Evolutionary conservation across 1,140 invertebrate species (phyloP).

Genomic region (Copidosoma floridanum): DNA sequence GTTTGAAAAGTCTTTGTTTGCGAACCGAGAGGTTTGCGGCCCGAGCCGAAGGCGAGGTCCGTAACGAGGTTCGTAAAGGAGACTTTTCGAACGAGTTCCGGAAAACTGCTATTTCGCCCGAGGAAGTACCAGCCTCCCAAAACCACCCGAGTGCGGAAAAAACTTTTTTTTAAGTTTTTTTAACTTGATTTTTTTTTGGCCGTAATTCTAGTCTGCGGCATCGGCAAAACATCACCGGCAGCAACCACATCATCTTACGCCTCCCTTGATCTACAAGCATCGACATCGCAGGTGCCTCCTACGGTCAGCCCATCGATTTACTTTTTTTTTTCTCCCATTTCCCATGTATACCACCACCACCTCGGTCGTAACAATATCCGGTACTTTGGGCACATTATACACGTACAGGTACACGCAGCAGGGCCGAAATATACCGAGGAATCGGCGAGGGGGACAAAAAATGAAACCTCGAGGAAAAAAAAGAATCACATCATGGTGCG

Average conservation of each 20-base stretch:
- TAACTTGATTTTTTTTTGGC: no score
- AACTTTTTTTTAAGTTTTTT: no score
- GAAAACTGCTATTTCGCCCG: no score
- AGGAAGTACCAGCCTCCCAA: no score
- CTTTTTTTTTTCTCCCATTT: no score
- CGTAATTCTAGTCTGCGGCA: not conserved
- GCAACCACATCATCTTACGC: conserved; percentile 15
- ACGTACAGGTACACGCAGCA: not conserved
- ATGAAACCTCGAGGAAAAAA: not conserved
- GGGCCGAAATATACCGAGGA: not conserved
- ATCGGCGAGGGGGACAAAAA: not conserved
- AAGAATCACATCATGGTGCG: not conserved
- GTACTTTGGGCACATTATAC: not conserved
- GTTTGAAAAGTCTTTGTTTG: no score
- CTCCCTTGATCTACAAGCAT: conserved; percentile 11
- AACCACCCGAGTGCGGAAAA: no score
- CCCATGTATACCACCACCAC: no score
- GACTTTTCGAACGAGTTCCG: no score
- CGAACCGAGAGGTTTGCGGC: no score
- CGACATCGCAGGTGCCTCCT: conserved; percentile 6
- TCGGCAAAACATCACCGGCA: conserved; percentile 1
- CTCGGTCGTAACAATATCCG: conserved; percentile 11
- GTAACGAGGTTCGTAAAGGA: no score
- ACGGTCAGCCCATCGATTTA: conserved; percentile 11
- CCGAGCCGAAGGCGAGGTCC: no score